Evolutionary conservation across 2,888 invertebrate species (phyloP), one percentile per base, ranked within the genome.

Genomic region (Nebria salina): DNA sequence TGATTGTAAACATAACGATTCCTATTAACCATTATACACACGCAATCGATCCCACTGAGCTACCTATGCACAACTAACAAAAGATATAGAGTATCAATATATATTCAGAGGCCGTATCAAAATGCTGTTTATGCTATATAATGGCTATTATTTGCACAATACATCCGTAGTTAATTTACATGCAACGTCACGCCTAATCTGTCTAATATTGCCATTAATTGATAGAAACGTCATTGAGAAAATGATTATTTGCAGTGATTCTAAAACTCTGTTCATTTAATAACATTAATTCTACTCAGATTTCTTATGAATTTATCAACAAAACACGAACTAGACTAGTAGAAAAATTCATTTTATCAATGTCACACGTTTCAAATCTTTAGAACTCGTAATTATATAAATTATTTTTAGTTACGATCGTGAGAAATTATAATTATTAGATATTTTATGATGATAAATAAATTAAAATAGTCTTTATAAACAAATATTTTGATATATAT

Each of bases 81-180:
- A 54, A 54, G 13, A 3, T 54, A 54, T 11, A 70, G 34, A 70
- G 65, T 78, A 73, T 72, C 78, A 73, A 78, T 78, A 73, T 78
- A 41, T 73, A 78, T 78, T 78, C 73, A 78, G n/a, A 64, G 77
- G 68, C 70, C 64, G 77, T 77, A 64, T 54, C 77, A 77, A 54
- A 70, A 77, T 68, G 72, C 77, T 72, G 70, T 77, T 72, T 72
- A 72, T 64, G 77, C 70, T 42, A 41, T 70, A 77, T 77, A 77
- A 77, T 77, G 72, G 54, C 70, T 77, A 77, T 70, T 34, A 34
- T 34, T 26, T 70, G 25, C 34, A 66, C 66, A 66, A 66, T 26
- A 34, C 70, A 25, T 70, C 70, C 70, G 70, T 70, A 70, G 25
- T 70, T 70, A 11, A n/a, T 25, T 70, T 20, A 34, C 70, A 70